A percentile compares a stretch with the other conserved stretches of the same genome.
Evolutionary conservation across 2,113 vertebrate genomes (phyloP).

Genomic region (Chaetura pelagica): DNA sequence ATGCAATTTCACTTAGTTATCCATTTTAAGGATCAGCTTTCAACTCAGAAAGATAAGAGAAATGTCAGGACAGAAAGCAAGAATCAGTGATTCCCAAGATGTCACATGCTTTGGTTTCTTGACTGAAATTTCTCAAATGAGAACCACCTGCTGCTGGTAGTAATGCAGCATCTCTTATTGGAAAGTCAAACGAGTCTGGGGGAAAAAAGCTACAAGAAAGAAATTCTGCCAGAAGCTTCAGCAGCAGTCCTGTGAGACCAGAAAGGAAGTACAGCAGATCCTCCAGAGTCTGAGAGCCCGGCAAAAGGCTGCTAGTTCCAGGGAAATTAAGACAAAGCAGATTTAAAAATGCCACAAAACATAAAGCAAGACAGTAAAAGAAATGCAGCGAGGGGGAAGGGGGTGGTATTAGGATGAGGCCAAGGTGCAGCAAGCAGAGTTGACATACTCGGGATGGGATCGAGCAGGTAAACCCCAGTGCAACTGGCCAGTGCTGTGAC

Average conservation of each 20-base stretch:
- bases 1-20: background rate
- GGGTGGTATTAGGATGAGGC: background rate
- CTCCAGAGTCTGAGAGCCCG: background rate
- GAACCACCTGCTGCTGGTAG: constrained; percentile 52
- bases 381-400: background rate
- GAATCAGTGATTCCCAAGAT: constrained; percentile 32
- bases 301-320: background rate
- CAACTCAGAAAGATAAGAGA: constrained; percentile 27
- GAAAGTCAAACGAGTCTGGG: constrained; percentile 4
- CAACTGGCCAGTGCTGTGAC: fast-evolving
- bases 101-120: constrained; percentile 39
- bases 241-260: constrained; percentile 8
- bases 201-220: background rate
- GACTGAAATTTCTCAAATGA: constrained; percentile 38
- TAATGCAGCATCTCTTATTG: constrained; percentile 1
- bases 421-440: background rate
- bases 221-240: constrained; percentile 42
- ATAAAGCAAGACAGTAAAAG: background rate
- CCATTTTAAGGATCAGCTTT: constrained; percentile 26
- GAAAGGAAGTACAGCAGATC: constrained; percentile 45
- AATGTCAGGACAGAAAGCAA: constrained; percentile 25
- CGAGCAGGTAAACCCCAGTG: background rate
- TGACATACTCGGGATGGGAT: background rate
- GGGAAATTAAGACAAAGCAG: background rate
- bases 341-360: background rate